Base-by-base conservation (phyloP, 2,113 vertebrate species). In the Gopherus evgoodei region DNA sequence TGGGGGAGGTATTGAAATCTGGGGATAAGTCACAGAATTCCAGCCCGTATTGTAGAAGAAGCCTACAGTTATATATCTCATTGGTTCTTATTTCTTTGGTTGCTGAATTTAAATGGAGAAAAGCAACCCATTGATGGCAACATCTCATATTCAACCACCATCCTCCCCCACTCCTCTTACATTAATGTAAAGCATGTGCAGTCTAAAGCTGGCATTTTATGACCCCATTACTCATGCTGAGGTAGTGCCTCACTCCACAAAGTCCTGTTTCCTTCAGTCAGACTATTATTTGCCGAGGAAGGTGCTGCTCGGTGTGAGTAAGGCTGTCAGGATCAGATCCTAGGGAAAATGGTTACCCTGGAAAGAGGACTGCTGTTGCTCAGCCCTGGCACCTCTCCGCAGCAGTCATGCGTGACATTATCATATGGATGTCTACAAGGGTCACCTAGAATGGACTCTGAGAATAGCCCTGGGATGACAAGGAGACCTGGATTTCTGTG, bases 1-100 rank as follows among this genome's bases (percentile, higher is more conserved):
- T 91, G 97, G 93, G 92, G 93, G 96, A 96, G 93, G 95, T 95
- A 94, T 93, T 94, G 92, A 97, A 97, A 96, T 96, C 94, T 97
- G 95, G 92, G 94, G 92, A 93, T 97, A 97, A 97, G 97, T 97
- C 96, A 96, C 87, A 95, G 95, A 95, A 95, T 93, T 54, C 79
- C 93, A 85, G 93, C 79, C 91, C 87, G 79, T 69, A 31, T 72
- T 94, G 75, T 52, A 90, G 92, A 95, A 94, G 85, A 86, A 93
- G 94, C 79, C 52, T 91, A 69, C 56, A 17, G 47, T 83, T 90
- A 82, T 79, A 69, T 44, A 83, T 91, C 86, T 93, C 42, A 57
- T 92, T 88, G 81, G n/a, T 87, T 86, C 81, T 94, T 87, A 69
- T 95, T 86, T 83, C 72, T 53, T 76, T 91, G 6, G 79, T 27